Base-by-base conservation (phyloP, 2,888 invertebrate genomes). In the Argyresthia goedartella region DNA sequence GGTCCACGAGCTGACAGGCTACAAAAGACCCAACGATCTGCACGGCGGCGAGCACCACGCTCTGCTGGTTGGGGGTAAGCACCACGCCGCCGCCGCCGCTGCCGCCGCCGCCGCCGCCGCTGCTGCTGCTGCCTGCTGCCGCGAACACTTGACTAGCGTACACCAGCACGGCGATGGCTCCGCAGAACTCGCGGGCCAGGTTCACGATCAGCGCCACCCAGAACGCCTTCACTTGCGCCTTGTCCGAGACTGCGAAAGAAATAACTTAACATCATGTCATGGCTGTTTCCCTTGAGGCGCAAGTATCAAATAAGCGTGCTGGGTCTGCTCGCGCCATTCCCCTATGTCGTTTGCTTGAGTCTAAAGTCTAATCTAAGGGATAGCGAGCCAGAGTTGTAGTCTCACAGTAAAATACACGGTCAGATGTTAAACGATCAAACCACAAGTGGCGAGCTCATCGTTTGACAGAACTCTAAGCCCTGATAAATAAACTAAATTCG, bases 71-170 rank as follows among this genome's bases (percentile, higher is more conserved):
- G 0, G 85, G 73, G 0, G 84, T 70, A 47, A 86, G 55, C 0
- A 8, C 13, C 14, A 15, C 9, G 15, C 46, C 25, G 25, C 25
- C 25, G 25, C 25, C 25, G 9, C 76, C 67, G 25, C 25, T 9
- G 46, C 16, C 9, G 11, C 46, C 46, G 16, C 16, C 16, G 25
- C n/a, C n/a, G n/a, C n/a, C n/a, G 34, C 75, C 59, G n/a, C 80
- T 76, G 53, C 75, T 74, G 8, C 67, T 68, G 54, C 60, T 54
- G 9, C 76, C 67, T 0, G 86, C 85, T 53, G 68, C 76, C 0
- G 71, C 65, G 64, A 86, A 86, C 59, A 86, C 85, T 53, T 85
- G 79, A 55, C 84, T 84, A 1, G 85, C 84, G 65, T 84, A 85
- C 1, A 84, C 82, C 14, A 86, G 60, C 0, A 86, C 76, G 0